Conservation (phyloP, 2,797 vertebrate genomes). For the Gymnothorax javanicus region DNA sequence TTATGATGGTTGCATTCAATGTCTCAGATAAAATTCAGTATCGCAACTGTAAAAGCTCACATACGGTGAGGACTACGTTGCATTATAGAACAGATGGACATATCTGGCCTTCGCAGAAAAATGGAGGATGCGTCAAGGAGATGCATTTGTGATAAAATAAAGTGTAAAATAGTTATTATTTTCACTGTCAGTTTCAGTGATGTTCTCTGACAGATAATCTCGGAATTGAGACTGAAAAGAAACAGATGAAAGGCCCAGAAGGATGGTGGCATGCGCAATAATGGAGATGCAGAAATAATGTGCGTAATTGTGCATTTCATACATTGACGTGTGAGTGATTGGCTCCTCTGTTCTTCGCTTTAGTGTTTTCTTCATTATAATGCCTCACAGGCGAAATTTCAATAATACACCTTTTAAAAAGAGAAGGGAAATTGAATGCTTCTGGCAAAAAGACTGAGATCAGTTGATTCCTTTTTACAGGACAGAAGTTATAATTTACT, state of each 20-base stretch:
- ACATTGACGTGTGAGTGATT: background rate
- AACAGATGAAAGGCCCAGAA: background rate
- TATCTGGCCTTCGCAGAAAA: background rate
- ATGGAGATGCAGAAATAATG: background rate
- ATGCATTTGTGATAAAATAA: background rate
- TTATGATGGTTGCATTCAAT: background rate
- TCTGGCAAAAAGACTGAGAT: background rate
- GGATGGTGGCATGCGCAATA: background rate
- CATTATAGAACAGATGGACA: background rate
- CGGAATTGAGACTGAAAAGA: background rate
- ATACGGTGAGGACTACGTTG: background rate
- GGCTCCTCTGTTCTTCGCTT: background rate
- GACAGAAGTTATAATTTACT: background rate
- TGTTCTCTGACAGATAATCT: background rate
- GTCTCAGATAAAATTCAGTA: background rate
- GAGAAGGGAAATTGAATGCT: no score
- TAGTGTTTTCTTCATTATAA: background rate
- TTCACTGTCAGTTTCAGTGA: background rate
- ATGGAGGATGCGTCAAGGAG: background rate
- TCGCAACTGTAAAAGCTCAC: background rate
- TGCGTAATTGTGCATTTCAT: background rate
- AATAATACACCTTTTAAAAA: background rate
- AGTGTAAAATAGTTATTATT: background rate
- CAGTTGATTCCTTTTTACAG: background rate
- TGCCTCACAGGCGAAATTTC: background rate